phyloP scores from a whole-genome alignment of 2,113 vertebrate species.

The Esox niger region DNA sequence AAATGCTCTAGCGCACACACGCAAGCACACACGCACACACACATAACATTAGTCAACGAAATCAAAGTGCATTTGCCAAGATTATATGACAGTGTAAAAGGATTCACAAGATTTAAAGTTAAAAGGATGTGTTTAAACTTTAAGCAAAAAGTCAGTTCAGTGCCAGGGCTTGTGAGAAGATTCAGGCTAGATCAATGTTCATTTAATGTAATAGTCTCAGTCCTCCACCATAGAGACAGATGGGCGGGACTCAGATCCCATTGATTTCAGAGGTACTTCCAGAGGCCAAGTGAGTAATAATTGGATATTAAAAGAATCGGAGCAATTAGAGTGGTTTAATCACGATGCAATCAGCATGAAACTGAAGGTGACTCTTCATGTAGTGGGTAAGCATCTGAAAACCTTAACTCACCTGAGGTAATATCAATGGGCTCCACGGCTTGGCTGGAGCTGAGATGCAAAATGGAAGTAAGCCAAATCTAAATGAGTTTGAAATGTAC shows the following conservation, averaged over 20 bases:
- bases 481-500: background rate
- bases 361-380: background rate
- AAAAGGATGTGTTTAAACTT: conserved; percentile 10
- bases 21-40: background rate
- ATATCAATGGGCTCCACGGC: background rate
- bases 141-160: background rate
- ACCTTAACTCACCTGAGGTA: background rate
- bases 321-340: conserved; percentile 14
- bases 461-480: background rate
- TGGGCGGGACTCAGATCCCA: conserved; percentile 19
- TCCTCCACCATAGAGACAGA: conserved; percentile 11
- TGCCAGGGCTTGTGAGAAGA: background rate
- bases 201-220: background rate
- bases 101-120: conserved; percentile 7
- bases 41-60: background rate
- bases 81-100: conserved; percentile 4
- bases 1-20: background rate
- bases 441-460: background rate
- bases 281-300: conserved; percentile 11
- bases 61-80: background rate
- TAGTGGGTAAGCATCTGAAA: background rate
- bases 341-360: conserved; percentile 3
- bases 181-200: background rate
- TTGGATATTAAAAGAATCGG: conserved; percentile 13
- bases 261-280: conserved; percentile 27